Evolutionary conservation across 2,888 invertebrate genomes (phyloP).

Genomic region (Flexamia atlantica): DNA sequence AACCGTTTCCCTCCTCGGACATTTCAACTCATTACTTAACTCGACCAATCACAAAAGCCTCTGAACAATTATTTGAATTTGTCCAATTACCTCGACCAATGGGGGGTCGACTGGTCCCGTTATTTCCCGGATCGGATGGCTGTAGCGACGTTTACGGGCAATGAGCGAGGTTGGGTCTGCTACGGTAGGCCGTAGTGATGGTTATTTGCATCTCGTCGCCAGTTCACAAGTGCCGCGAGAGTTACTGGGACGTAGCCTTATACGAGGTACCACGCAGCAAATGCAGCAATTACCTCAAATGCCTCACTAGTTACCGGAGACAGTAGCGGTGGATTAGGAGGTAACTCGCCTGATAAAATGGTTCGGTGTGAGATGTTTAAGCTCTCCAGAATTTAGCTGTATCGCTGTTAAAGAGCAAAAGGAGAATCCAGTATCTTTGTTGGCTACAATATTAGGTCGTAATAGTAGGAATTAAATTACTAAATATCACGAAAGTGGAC

Average conservation of each 20-base stretch:
- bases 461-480: too few species aligned
- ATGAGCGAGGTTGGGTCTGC: neutral
- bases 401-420: too few species aligned
- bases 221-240: neutral
- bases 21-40: neutral
- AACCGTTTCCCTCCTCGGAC: neutral
- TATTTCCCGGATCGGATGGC: conserved; percentile 7
- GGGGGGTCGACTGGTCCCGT: neutral
- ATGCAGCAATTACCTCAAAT: neutral
- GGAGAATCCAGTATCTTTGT: too few species aligned
- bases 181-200: neutral
- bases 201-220: conserved; percentile 20
- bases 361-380: too few species aligned
- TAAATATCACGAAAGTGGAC: too few species aligned
- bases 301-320: neutral
- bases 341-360: neutral
- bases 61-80: neutral
- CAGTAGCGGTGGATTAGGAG: too few species aligned
- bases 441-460: too few species aligned
- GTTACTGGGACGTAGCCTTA: neutral
- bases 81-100: conserved; percentile 7
- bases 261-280: neutral
- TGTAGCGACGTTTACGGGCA: neutral
- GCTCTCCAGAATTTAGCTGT: too few species aligned
- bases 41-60: neutral